Conservation (phyloP, 2,888 invertebrate genomes). For the Apomyelois bistriatella region DNA sequence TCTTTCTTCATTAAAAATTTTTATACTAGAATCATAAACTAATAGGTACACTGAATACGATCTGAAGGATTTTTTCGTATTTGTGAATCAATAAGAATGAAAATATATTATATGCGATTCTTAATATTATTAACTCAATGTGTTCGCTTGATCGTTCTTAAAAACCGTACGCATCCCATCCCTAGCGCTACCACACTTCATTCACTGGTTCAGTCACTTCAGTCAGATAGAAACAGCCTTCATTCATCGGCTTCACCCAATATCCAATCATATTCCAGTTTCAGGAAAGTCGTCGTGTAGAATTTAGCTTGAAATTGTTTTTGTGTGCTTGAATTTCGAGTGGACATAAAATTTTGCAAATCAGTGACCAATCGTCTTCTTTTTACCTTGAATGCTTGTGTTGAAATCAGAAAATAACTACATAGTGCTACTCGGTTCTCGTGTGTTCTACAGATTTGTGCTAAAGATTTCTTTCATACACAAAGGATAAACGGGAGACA, state of each 20-base stretch:
- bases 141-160: no score
- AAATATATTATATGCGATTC: no score
- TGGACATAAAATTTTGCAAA: conserved; percentile 38
- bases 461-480: conserved; percentile 60
- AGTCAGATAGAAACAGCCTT: not conserved
- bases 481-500: conserved; percentile 59
- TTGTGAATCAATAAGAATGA: no score
- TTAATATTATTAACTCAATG: no score
- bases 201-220: conserved; percentile 28
- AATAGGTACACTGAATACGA: no score
- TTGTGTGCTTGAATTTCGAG: conserved; percentile 39
- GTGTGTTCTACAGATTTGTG: conserved; percentile 36
- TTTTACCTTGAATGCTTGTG: conserved; percentile 17
- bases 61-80: no score
- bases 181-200: no score
- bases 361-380: conserved; percentile 33
- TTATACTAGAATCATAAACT: no score
- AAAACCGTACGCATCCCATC: no score
- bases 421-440: conserved; percentile 31
- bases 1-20: no score
- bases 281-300: conserved; percentile 24
- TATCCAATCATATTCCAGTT: no score
- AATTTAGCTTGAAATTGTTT: conserved; percentile 43
- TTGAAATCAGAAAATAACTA: conserved; percentile 1
- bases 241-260: not conserved